Evolutionary conservation across 2,888 invertebrate species (phyloP), one percentile per base, ranked within the genome.

Genomic region (Leptinotarsa juncta): DNA sequence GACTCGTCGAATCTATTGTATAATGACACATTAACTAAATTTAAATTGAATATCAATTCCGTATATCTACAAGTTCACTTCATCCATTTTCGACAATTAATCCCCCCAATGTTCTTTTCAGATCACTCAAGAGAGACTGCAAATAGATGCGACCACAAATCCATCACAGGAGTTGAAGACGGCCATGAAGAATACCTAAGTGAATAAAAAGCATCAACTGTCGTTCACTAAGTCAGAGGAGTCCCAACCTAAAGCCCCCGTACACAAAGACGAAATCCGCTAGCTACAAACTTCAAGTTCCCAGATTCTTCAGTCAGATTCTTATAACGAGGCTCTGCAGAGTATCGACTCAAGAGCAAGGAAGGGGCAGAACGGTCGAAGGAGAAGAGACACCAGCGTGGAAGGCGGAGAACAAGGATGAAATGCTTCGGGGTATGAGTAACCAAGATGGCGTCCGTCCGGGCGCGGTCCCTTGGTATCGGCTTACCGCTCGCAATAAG

Each of bases 401-500:
- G 75, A 78, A 81, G 82, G 82, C 81, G 82, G 81, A 82, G 81
- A 83, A 85, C 82, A 81, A 82, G 82, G 84, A 84, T 77, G 81
- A 82, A 80, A 81, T 80, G 83, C 78, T 82, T 81, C 78, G 81
- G 82, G 83, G 81, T 80, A 81, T 82, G 84, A 83, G 84, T 81
- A 83, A 82, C 82, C 85, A 87, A 86, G 86, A 87, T 86, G 86
- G 87, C 87, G 86, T 82, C 86, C 81, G 79, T 80, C 81, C 85
- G 86, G 86, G 86, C 82, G 85, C 84, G 85, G 86, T 85, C 85
- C 86, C 78, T 86, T 84, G 85, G 84, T 85, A 86, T 86, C 87
- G 86, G 87, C 87, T 87, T 87, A 87, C 86, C 84, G 85, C 85
- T 84, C 83, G 87, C 86, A 87, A 87, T 88, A 88, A 88, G 87